Evolutionary conservation across 2,797 vertebrate genomes (phyloP), one percentile per base, ranked within the genome.

Genomic region (Lacerta agilis): DNA sequence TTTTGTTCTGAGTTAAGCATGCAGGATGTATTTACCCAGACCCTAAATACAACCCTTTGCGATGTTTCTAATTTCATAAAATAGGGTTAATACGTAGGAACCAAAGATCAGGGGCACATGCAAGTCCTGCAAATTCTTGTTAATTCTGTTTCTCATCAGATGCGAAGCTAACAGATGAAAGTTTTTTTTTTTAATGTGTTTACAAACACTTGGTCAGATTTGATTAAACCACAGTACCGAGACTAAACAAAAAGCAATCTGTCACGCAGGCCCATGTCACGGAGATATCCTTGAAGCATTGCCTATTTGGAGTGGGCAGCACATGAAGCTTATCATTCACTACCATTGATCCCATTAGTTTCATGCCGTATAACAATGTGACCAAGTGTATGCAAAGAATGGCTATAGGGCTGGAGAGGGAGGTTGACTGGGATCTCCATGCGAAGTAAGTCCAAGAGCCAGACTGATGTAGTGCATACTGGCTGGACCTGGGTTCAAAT

Each of bases 131-230:
- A 86, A 81, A 71, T 82, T 69, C 87, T 87, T 73, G 33, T 61
- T 91, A 87, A 89, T 93, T 93, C 93, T 92, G 92, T 90, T 93
- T 93, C 0, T 0, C 67, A 88, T 93, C 91, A 93, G 69, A 84
- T 36, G 20, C 87, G 86, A 91, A 92, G 90, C 58, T 79, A 85
- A 87, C 82, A 82, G 43, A 92, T 72, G 89, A 93, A 86, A 92
- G 90, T 87, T 88, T 87, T 71, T 78, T 18, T 11, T 45, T 15
- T 9, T 18, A 25, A 33, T 29, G n/a, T 90, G 93, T 93, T 95
- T 95, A 95, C 94, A 96, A 95, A 95, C 91, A 95, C 92, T 95
- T 95, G 94, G 94, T 93, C 94, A 92, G 91, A 90, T 94, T 92
- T 90, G 92, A 95, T 95, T 95, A 94, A 93, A 93, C 94, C 91